Base-by-base conservation (phyloP, 2,113 vertebrate species). In the Erythrocercus mccallii region DNA sequence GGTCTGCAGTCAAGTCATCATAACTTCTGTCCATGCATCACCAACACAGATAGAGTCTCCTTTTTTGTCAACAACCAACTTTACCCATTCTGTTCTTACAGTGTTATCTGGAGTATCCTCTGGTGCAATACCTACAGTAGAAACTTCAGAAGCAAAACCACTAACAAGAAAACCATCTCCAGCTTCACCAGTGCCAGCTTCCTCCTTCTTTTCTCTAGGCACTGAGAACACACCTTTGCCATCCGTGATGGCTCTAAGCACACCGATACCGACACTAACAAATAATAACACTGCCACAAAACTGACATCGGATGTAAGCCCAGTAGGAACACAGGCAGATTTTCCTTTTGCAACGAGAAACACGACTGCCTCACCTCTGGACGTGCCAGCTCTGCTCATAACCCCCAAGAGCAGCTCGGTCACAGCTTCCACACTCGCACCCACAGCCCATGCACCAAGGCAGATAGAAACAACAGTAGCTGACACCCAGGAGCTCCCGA, bases 41-140 rank as follows among this genome's bases (percentile, higher is more conserved):
- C 93, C 95, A 86, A 79, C 90, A 84, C 94, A 81, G 80, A 77
- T 65, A 90, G 94, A 37, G 48, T 84, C 94, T 92, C 24, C 65
- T 69, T 96, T 88, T 68, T 24, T 61, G 80, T 81, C 96, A 95
- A 72, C 97, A 95, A 97, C 93, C 95, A 84, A 93, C 94, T 97
- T 96, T 96, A 95, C 94, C 77, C 95, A 86, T 96, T 98, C 97
- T 98, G 94, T 98, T 96, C 97, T 98, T 98, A 78, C 98, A 98
- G 97, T 94, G 94, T 95, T 95, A 94, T 97, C 96, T 96, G 96
- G 96, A 48, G 88, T 93, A 94, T 96, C 96, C 69, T 93, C 97
- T 95, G 96, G 95, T 97, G 96, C 86, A 88, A 94, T 97, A 60
- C 96, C 98, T 82, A 97, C 97, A 84, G 92, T 96, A 96, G 94